A percentile compares a stretch with the other conserved stretches of the same genome.
Conservation (phyloP, 2,113 vertebrate species). For the Anhinga anhinga region DNA sequence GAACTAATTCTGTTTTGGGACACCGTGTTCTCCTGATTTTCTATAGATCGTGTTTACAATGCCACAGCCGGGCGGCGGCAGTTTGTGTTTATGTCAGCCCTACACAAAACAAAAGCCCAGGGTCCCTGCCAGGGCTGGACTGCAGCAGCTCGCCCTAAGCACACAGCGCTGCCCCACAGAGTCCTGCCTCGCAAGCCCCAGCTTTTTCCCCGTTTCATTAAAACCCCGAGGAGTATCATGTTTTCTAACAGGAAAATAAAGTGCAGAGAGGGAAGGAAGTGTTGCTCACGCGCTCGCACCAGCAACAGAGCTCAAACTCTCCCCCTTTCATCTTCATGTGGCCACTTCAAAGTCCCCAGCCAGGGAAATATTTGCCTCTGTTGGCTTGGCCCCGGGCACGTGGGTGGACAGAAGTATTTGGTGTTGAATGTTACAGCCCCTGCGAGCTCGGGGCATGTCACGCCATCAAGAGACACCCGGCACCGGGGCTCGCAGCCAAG, state of each 20-base stretch:
- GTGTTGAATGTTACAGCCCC: conserved; percentile 18
- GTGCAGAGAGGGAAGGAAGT: background rate
- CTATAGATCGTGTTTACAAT: background rate
- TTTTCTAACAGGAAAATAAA: background rate
- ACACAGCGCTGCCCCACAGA: background rate
- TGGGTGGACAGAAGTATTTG: conserved; percentile 52
- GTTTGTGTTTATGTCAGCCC: background rate
- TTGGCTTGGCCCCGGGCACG: background rate
- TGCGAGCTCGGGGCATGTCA: background rate
- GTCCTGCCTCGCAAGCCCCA: background rate
- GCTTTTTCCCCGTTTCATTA: background rate
- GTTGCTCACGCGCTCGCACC: background rate
- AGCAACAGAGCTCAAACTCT: background rate
- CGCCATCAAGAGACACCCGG: background rate
- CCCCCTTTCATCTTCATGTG: conserved; percentile 48
- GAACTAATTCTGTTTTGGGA: conserved; percentile 41
- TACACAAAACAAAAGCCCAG: background rate
- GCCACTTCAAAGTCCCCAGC: conserved; percentile 58
- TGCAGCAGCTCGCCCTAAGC: background rate
- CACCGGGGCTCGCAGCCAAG: background rate
- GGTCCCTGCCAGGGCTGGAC: background rate
- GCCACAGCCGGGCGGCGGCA: background rate
- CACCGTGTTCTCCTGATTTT: background rate
- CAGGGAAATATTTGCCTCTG: conserved; percentile 35
- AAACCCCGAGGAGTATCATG: fast-evolving